Evolutionary conservation across 2,797 vertebrate species (phyloP), one percentile per base, ranked within the genome.

Genomic region (Coregonus sp.): DNA sequence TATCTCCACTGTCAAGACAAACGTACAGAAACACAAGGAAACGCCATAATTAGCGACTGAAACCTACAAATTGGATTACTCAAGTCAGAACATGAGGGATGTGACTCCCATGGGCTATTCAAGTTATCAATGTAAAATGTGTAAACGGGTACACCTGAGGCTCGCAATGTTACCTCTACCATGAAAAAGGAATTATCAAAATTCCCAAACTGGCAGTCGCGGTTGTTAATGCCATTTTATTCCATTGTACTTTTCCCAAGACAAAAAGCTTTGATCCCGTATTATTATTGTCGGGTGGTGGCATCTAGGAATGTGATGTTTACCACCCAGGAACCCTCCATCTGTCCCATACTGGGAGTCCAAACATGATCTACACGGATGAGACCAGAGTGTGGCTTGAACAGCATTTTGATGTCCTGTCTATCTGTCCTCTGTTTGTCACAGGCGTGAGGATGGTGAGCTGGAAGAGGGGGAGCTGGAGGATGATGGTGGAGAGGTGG

Each of bases 401-500:
- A 4, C 56, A 1, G 9, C 16, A n/a, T 75, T 0, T 40, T 71
- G 18, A 76, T 25, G 47, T 77, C 29, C 40, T 47, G 52, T 37
- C 51, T 31, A 54, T 4, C 18, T 79, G 18, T 77, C 7, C 2
- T 81, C 76, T 86, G 69, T 81, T 35, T 20, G n/a, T 75, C 4
- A 78, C 88, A 95, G 94, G 81, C 82, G 81, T 85, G 97, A 98
- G 88, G 97, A 99, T 92, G 97, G 94, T 1, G 98, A 99, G 79
- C 88, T 98, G 94, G 97, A 98, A 75, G 97, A 98, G 86, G 97
- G 97, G 0, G 97, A 98, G 84, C 88, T 99, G 89, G 96, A 98
- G 81, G 97, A 99, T 0, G 97, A 99, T 0, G 97, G 96, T 7
- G 96, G 92, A 0, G 97, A 98, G 47, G 89, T 95, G 12, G 93